Conservation (phyloP, 2,113 vertebrate genomes). For the Pangasianodon hypophthalmus region DNA sequence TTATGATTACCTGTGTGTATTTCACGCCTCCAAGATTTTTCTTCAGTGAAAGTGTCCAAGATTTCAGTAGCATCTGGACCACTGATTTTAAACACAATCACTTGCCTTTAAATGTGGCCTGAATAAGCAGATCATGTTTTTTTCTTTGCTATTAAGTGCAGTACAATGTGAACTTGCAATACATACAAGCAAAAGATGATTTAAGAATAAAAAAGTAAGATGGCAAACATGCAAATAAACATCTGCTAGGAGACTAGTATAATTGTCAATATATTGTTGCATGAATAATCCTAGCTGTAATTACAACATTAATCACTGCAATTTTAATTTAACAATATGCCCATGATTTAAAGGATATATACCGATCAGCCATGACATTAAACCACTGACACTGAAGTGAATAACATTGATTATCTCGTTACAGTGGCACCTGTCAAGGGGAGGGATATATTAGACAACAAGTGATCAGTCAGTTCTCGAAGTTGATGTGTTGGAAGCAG, state of each 20-base stretch:
- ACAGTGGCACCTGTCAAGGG: no score
- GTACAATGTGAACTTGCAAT: not conserved
- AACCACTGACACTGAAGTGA: no score
- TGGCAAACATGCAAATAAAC: not conserved
- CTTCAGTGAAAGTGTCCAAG: not conserved
- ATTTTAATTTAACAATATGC: not conserved
- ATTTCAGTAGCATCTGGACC: not conserved
- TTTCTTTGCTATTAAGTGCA: not conserved
- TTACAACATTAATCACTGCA: not conserved
- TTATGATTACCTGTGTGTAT: not conserved
- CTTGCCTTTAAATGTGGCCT: not conserved
- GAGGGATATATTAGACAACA: no score
- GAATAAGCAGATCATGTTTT: not conserved
- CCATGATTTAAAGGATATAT: not conserved
- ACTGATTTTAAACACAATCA: not conserved
- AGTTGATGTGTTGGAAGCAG: no score
- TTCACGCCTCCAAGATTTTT: not conserved
- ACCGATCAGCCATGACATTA: no score
- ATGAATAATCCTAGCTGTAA: not conserved
- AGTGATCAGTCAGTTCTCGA: no score
- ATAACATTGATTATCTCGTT: no score
- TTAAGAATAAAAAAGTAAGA: not conserved
- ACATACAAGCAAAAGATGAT: not conserved
- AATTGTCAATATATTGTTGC: not conserved
- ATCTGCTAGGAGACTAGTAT: not conserved